phyloP scores from a whole-genome alignment of 92 coral and sea anemone genomes.

The Paragorgia papillata region DNA sequence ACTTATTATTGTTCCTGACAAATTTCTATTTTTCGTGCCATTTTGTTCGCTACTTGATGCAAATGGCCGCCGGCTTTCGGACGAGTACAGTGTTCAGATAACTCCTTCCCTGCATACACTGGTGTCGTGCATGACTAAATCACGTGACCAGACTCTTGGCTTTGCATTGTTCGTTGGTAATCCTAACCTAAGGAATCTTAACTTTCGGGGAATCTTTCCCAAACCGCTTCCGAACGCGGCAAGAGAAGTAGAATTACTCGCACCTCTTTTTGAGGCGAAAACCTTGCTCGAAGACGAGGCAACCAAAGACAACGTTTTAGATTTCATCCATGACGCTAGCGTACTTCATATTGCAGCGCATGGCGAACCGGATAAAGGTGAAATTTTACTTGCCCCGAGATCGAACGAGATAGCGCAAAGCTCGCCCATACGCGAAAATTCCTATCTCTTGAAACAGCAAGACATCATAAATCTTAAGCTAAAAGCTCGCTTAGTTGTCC shows the following conservation, averaged over 20 bases:
- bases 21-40: slow-evolving; percentile 30
- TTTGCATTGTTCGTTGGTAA: slow-evolving; percentile 50
- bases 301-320: no score
- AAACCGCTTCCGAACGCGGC: slow-evolving; percentile 7
- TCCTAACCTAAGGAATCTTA: slow-evolving; percentile 36
- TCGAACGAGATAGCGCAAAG: no score
- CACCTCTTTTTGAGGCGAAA: background rate
- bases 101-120: slow-evolving; percentile 47
- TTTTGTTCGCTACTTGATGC: slow-evolving; percentile 38
- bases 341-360: no score
- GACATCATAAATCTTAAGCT: no score
- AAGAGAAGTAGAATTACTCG: slow-evolving; percentile 23
- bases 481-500: no score
- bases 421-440: no score
- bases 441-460: no score
- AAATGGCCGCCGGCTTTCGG: slow-evolving; percentile 24
- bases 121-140: background rate
- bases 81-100: slow-evolving; percentile 32
- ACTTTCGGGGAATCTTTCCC: slow-evolving; percentile 8
- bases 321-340: no score
- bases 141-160: background rate
- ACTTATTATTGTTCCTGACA: slow-evolving; percentile 43
- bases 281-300: no score
- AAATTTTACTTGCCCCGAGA: no score
- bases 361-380: no score